Evolutionary conservation across 2,797 vertebrate genomes (phyloP), one percentile per base, ranked within the genome.

Genomic region (Masticophis lateralis): DNA sequence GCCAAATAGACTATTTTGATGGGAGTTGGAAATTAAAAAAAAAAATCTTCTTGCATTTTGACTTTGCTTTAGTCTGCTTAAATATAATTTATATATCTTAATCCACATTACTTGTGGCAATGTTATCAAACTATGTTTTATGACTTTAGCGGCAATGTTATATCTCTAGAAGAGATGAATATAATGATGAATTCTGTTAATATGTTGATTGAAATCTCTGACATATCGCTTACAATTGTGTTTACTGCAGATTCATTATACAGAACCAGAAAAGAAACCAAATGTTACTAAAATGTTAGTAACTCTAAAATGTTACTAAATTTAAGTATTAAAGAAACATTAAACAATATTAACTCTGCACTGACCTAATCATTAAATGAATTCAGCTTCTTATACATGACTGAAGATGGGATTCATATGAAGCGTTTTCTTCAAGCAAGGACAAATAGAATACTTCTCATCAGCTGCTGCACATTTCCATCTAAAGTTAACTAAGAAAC

Each of bases 401-500:
- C 9, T 79, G 66, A 37, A 90, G 13, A 3, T 60, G 16, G 60
- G 55, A 95, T 95, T 13, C n/a, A 60, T 12, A 11, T 9, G 47
- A 37, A 18, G 12, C 12, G 3, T 22, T 32, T 92, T 87, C 55
- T 59, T n/a, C 88, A 28, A 93, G 89, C 69, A 92, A 61, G 69
- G 89, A 16, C 59, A 91, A 95, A 94, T 92, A 93, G 86, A 63
- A 93, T 95, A 83, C 86, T 18, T 27, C 61, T 90, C 37, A 55
- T 56, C 56, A 60, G 47, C 88, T 96, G 92, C 87, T 91, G 25
- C 90, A 86, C 92, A 51, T 89, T 92, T 93, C 56, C 55, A n/a
- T 94, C 89, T 94, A 93, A 37, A 63, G 97, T 96, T 94, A 94
- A 94, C 89, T 95, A 47, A 87, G 92, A 90, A 96, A 94, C 92